Conservation (phyloP, 2,888 invertebrate genomes). For the Gortyna flavago region DNA sequence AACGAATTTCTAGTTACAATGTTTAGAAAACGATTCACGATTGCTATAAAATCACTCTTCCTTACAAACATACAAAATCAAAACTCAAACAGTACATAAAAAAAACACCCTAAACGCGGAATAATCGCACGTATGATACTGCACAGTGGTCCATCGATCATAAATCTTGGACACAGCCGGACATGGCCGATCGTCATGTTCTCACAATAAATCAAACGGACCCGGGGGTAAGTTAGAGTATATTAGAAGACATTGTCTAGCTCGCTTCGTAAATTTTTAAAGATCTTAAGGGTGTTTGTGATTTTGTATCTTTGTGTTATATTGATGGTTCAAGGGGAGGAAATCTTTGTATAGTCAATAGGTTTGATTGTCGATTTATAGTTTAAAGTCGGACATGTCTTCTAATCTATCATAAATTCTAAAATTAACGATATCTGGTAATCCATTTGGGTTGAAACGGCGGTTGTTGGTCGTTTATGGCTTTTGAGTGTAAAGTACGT, state of each 20-base stretch:
- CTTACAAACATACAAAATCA: neutral
- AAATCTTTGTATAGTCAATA: neutral
- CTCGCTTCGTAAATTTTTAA: slow-evolving; percentile 51
- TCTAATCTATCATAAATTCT: neutral
- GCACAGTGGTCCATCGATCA: slow-evolving; percentile 75
- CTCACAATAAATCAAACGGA: slow-evolving; percentile 85
- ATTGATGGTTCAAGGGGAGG: neutral
- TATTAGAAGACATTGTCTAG: slow-evolving; percentile 71
- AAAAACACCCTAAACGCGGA: slow-evolving; percentile 61
- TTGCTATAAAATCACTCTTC: no score
- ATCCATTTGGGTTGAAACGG: neutral
- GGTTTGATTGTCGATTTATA: neutral
- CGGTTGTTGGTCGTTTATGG: neutral
- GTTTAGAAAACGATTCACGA: neutral
- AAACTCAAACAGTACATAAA: slow-evolving; percentile 30
- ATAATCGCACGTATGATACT: slow-evolving; percentile 62
- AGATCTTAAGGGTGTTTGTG: slow-evolving; percentile 4
- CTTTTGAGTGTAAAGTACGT: neutral
- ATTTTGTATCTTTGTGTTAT: slow-evolving; percentile 6
- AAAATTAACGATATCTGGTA: neutral
- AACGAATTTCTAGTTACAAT: neutral
- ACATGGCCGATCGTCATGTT: slow-evolving; percentile 79
- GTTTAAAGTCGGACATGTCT: neutral
- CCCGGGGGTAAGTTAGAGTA: slow-evolving; percentile 53
- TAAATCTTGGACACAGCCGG: slow-evolving; percentile 74